Conservation (phyloP, 2,113 vertebrate species). For the human region DNA sequence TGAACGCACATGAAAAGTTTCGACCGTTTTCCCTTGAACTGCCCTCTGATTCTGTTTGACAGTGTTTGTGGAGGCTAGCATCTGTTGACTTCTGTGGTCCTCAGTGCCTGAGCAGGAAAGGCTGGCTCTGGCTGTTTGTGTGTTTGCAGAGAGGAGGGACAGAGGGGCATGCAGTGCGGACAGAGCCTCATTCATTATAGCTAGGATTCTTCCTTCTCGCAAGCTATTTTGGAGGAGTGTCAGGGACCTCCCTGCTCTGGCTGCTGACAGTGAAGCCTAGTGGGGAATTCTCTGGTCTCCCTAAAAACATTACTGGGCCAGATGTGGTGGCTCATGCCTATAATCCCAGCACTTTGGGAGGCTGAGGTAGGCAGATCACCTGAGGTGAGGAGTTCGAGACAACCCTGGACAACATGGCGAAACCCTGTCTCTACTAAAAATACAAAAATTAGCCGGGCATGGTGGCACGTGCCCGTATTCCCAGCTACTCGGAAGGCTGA, state of each 20-base stretch:
- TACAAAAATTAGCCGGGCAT: too few relatives aligned
- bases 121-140: not conserved
- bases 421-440: too few relatives aligned
- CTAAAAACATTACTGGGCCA: not conserved
- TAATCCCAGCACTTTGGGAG: too few relatives aligned
- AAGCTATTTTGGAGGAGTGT: not conserved
- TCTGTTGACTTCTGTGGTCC: not conserved
- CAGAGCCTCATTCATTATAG: not conserved
- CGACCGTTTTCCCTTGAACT: not conserved
- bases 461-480: too few relatives aligned
- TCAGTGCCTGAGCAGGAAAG: not conserved
- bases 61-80: not conserved
- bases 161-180: not conserved
- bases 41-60: not conserved
- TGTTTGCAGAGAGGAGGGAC: not conserved
- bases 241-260: not conserved
- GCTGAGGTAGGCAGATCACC: too few relatives aligned
- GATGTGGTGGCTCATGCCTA: too few relatives aligned
- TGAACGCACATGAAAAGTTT: not conserved
- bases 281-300: not conserved
- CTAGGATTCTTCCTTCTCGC: not conserved
- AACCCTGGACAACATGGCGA: too few relatives aligned
- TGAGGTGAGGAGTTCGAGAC: too few relatives aligned
- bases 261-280: not conserved
- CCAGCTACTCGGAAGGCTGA: too few relatives aligned